These are phyloP conservation scores for Coregonus suidteri DNA, from an alignment of 2,797 vertebrate species.

Conservation along the genomic window DNA sequence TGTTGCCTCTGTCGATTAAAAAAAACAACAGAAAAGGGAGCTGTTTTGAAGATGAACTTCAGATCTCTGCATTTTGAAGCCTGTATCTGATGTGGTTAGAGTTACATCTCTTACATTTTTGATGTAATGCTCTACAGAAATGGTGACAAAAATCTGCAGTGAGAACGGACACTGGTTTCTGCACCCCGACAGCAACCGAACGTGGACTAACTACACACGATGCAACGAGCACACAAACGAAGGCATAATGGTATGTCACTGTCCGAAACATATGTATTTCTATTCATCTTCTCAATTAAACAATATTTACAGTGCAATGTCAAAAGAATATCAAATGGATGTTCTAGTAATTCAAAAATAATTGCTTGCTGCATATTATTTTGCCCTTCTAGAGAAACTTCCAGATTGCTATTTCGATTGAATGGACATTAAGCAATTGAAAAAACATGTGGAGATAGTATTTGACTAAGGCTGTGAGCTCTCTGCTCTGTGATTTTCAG, in stretches of 20 bases:
- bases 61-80: neutral
- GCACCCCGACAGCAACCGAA: constrained; percentile 93
- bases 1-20: no score
- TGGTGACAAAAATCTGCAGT: constrained; percentile 92
- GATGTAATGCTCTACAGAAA: constrained; percentile 76
- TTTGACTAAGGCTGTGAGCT: no score
- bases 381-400: neutral
- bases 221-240: constrained; percentile 85
- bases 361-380: neutral
- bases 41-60: neutral
- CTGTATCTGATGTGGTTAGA: neutral
- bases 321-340: no score
- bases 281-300: no score
- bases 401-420: neutral
- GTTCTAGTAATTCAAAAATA: neutral
- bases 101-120: no score
- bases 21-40: no score
- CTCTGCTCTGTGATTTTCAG: no score
- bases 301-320: no score
- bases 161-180: constrained; percentile 89
- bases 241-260: constrained; percentile 81
- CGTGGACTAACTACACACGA: constrained; percentile 93
- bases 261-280: no score
- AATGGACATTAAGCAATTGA: no score
- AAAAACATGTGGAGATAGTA: no score